Evolutionary conservation across 1,140 invertebrate genomes (phyloP).

Genomic region (Coelopa frigida): DNA sequence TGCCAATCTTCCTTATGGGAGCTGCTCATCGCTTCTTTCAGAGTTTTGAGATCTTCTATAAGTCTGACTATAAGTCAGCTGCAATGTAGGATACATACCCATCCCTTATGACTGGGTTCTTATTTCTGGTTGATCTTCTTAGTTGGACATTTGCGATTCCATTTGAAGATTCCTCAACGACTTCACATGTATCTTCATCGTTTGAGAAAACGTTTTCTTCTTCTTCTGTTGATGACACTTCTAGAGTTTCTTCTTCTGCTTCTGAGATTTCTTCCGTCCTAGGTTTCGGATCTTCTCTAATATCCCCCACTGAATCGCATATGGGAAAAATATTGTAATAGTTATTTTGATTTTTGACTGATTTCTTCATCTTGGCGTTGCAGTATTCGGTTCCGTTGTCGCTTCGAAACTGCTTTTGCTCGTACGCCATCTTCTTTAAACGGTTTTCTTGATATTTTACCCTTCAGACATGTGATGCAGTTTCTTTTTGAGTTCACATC

Average conservation of each 20-base stretch:
- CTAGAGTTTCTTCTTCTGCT: background rate
- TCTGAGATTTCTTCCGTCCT: background rate
- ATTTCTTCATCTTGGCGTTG: conserved; percentile 9
- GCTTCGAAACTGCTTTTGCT: conserved; percentile 13
- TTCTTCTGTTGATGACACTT: no score
- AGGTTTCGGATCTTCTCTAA: no score
- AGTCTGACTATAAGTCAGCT: no score
- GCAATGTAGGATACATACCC: background rate
- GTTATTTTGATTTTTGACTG: background rate
- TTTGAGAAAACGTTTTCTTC: no score
- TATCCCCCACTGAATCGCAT: no score
- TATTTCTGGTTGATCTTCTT: no score
- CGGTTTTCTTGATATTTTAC: background rate
- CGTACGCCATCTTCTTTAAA: background rate
- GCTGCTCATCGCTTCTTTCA: conserved; percentile 10
- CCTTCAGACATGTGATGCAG: conserved; percentile 4
- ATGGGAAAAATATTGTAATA: no score
- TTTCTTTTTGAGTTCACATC: no score
- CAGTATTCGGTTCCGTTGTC: conserved; percentile 33
- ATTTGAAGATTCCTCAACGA: no score
- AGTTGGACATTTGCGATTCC: background rate
- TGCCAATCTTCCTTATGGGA: conserved; percentile 13
- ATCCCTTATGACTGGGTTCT: background rate
- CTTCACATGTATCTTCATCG: conserved; percentile 3
- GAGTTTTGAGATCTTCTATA: conserved; percentile 1